phyloP scores from a whole-genome alignment of 2,797 vertebrate genomes.

The Sebastes taczanowskii region DNA sequence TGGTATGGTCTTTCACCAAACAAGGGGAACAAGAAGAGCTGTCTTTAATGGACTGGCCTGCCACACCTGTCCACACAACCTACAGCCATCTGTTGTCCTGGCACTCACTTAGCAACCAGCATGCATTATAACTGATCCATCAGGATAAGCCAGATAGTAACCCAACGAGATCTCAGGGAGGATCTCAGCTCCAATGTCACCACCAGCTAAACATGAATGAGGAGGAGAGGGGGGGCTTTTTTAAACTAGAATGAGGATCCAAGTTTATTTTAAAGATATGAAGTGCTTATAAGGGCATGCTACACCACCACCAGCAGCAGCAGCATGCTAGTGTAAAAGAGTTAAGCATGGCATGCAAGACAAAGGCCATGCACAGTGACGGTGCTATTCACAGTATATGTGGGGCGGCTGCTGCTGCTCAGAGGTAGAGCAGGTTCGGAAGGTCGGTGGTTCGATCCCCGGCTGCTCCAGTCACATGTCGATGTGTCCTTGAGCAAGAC shows the following conservation, averaged over 20 bases:
- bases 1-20: background rate
- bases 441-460: no score
- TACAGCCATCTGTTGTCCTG: constrained; percentile 41
- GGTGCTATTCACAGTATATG: background rate
- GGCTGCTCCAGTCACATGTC: no score
- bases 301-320: fast-evolving
- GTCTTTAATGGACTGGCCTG: background rate
- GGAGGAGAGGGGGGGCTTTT: background rate
- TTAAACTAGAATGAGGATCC: background rate
- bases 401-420: no score
- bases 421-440: no score
- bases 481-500: no score
- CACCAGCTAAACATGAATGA: background rate
- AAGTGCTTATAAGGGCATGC: background rate
- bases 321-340: background rate
- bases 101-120: constrained; percentile 3
- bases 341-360: constrained; percentile 36
- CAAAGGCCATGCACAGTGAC: constrained; percentile 63
- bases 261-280: background rate
- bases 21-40: background rate
- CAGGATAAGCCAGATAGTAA: background rate
- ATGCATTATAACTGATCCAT: background rate
- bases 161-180: constrained; percentile 2
- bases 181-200: background rate
- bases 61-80: constrained; percentile 40